Evolutionary conservation across 2,113 vertebrate species (phyloP), one percentile per base, ranked within the genome.

Genomic region (Siniperca chuatsi): DNA sequence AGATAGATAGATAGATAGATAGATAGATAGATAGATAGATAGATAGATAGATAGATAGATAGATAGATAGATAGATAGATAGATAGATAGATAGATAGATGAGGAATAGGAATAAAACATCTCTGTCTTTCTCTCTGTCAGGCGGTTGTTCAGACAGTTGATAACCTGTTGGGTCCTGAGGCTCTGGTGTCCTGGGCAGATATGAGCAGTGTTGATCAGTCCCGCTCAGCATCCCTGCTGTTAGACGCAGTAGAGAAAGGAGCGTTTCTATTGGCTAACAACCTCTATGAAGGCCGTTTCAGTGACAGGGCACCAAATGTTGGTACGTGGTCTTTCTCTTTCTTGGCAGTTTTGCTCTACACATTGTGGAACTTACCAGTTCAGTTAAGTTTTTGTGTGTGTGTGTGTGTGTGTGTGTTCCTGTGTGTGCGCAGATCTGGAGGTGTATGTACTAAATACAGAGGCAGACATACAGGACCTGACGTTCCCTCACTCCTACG

Each of bases 171-270:
- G 82, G 94, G 97, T 13, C 95, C 96, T 0, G 97, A 98, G 84
- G 97, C 97, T 0, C 93, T 98, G 16, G 96, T 97, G 75, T 97
- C 97, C 5, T 98, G 98, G 98, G 96, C 97, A 48, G 97, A 98
- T 83, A 97, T 98, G 97, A 97, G 97, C 57, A 90, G 89, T 23
- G 95, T 95, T 0, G 98, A 98, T 86, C 97, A 98, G 91, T 97
- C 96, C 9, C 97, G 96, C 92, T 97, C 97, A 0, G 98, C 98
- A 61, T 98, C 98, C 62, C 97, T 98, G 95, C 94, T 98, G 29
- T 88, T 98, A 79, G 98, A 98, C 0, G 97, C 97, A 2, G 94
- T 98, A n/a, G 97, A 98, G 79, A 98, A 98, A 88, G 97, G 97
- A 2, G 97, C 98, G 1, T 98, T 98, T 89, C 93, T 98, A 10